Base-by-base conservation (phyloP, 2,888 invertebrate genomes). In the Stegophylla sp. region DNA sequence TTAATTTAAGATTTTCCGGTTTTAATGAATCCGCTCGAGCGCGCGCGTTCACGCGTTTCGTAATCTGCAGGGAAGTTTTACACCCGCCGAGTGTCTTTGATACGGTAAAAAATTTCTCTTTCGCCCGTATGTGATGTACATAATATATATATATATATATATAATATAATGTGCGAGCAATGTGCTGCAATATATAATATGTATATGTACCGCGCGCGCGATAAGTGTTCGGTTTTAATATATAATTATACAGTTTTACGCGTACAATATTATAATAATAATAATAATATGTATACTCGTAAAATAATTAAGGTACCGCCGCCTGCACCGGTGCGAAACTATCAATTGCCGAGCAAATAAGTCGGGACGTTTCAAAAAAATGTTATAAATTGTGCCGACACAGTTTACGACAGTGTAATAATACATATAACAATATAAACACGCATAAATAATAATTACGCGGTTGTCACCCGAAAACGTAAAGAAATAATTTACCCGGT, bases 91-190 rank as follows among this genome's bases (percentile, higher is more conserved):
- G 23, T 63, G 63, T 64, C 75, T 75, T 51, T 34, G 5, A 26
- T 41, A 53, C 53, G 17, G 48, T 41, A 34, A 23, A 17, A 34
- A 75, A 53, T 76, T 76, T 76, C 75, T 66, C 53, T 76, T 76
- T 76, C 64, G 26, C 75, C 75, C 75, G 64, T 76, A 76, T 64
- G 75, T 41, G 51, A 3, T 23, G 17, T 23, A 53, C 17, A n/a
- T n/a, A n/a, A n/a, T n/a, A n/a, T n/a, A n/a, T n/a, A n/a, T n/a
- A n/a, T n/a, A n/a, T n/a, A n/a, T n/a, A n/a, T n/a, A n/a, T n/a
- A n/a, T n/a, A n/a, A n/a, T 23, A 53, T 23, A 51, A 23, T 23
- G 53, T 23, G 26, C 4, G 12, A 9, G 7, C 5, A 23, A 45
- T 12, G 34, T n/a, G n/a, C n/a, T n/a, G n/a, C 1, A 34, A 43